These are phyloP conservation scores for Anthopleura xanthogrammica DNA, from an alignment of 92 coral and sea anemone genomes.

Conservation along the genomic window DNA sequence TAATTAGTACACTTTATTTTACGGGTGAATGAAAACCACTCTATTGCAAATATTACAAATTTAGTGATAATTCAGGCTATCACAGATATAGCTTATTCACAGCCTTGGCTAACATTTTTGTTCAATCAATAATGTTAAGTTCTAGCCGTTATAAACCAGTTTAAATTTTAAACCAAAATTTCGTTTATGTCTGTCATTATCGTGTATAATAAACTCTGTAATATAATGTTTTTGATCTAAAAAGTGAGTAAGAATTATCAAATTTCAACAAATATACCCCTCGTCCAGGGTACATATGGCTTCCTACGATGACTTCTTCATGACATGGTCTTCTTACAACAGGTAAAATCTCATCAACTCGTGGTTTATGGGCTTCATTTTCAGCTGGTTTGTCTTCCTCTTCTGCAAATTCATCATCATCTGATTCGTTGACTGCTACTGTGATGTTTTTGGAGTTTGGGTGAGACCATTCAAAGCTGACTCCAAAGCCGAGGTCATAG, in stretches of 20 bases:
- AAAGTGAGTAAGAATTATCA: constrained; percentile 95
- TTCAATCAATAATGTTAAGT: background rate
- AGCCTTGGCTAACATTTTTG: background rate
- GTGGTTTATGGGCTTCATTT: constrained; percentile 55
- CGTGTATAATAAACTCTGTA: constrained; percentile 97
- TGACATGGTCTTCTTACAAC: constrained; percentile 94
- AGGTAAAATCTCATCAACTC: constrained; percentile 95
- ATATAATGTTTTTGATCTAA: constrained; percentile 95
- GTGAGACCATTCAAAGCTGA: constrained; percentile 95
- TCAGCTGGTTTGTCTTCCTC: constrained; percentile 60
- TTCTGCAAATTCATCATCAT: constrained; percentile 75
- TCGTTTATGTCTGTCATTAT: constrained; percentile 20
- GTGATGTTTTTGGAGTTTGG: constrained; percentile 85
- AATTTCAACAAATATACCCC: constrained; percentile 96
- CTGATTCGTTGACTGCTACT: constrained; percentile 90
- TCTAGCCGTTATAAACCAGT: background rate
- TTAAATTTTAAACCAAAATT: background rate
- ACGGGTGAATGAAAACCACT: background rate
- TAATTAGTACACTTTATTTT: too few relatives aligned
- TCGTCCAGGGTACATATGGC: constrained; percentile 96
- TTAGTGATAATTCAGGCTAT: background rate
- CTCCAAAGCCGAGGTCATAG: constrained; percentile 97
- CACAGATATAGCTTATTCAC: background rate
- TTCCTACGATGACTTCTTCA: constrained; percentile 97
- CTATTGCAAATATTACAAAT: background rate